phyloP scores from a whole-genome alignment of 1,140 invertebrate genomes.

The Drosophila saltans region DNA sequence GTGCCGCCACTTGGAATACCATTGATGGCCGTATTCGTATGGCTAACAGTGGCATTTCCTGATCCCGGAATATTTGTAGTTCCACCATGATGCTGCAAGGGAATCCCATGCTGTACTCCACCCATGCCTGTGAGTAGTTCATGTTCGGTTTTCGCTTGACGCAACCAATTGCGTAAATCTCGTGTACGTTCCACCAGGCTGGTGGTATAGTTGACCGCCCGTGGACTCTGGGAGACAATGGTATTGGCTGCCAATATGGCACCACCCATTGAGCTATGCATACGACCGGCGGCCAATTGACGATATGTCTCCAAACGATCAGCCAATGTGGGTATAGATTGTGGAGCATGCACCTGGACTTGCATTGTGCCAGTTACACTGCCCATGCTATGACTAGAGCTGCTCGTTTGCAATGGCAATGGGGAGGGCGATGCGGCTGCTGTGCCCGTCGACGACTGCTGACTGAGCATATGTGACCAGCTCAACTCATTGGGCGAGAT shows the following conservation, averaged over 20 bases:
- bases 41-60: background rate
- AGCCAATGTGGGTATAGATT: conserved; percentile 84
- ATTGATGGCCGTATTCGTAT: conserved; percentile 2
- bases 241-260: conserved; percentile 81
- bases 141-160: conserved; percentile 79
- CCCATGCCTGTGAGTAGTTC: conserved; percentile 64
- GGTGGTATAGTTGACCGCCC: conserved; percentile 83
- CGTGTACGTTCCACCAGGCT: conserved; percentile 87
- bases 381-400: conserved; percentile 14
- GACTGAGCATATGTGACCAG: conserved; percentile 84
- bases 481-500: conserved; percentile 86
- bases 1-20: background rate
- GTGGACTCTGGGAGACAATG: conserved; percentile 83
- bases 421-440: conserved; percentile 14
- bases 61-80: background rate
- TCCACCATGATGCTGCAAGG: no score
- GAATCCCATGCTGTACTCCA: conserved; percentile 38
- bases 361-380: conserved; percentile 13
- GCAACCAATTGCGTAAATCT: conserved; percentile 87
- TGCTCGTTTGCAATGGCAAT: conserved; percentile 20
- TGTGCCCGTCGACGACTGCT: conserved; percentile 38
- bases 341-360: conserved; percentile 73
- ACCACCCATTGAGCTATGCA: conserved; percentile 72
- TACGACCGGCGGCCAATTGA: conserved; percentile 80
- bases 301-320: conserved; percentile 84